Evolutionary conservation across 2,113 vertebrate species (phyloP).

Genomic region (Sander vitreus): DNA sequence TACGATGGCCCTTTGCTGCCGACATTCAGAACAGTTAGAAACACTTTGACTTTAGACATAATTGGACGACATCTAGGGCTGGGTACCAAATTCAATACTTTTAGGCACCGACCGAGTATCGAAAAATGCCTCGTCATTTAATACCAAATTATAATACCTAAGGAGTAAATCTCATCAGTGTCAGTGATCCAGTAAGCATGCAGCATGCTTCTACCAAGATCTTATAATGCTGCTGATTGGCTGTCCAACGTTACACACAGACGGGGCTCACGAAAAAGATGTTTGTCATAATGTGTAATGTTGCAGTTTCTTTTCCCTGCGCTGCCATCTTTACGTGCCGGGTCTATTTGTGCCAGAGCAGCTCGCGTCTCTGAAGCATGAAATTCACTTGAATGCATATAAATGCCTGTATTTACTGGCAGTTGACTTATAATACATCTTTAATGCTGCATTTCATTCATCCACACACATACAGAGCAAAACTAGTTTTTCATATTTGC

Average conservation of each 20-base stretch:
- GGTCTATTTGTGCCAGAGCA: not conserved
- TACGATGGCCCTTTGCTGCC: not conserved
- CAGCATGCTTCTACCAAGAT: too few relatives aligned
- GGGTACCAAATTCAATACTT: too few relatives aligned
- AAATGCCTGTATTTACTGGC: not conserved
- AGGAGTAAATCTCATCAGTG: too few relatives aligned
- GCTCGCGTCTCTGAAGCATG: not conserved
- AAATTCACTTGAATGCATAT: not conserved
- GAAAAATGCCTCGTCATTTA: too few relatives aligned
- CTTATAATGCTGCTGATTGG: too few relatives aligned
- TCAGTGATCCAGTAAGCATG: too few relatives aligned
- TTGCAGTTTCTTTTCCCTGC: not conserved
- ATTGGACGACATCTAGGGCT: too few relatives aligned
- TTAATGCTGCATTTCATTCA: not conserved
- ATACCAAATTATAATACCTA: too few relatives aligned
- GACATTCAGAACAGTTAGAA: not conserved
- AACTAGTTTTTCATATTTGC: not conserved
- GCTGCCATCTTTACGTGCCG: not conserved
- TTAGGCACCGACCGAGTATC: too few relatives aligned
- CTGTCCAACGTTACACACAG: too few relatives aligned
- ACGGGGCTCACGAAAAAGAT: too few relatives aligned
- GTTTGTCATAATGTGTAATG: too few relatives aligned
- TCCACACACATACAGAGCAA: not conserved
- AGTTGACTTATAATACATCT: not conserved
- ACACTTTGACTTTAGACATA: not conserved